These are phyloP conservation scores for Dipodomys stephensi DNA, from an alignment of 2,113 vertebrate species.

Conservation along the genomic window DNA sequence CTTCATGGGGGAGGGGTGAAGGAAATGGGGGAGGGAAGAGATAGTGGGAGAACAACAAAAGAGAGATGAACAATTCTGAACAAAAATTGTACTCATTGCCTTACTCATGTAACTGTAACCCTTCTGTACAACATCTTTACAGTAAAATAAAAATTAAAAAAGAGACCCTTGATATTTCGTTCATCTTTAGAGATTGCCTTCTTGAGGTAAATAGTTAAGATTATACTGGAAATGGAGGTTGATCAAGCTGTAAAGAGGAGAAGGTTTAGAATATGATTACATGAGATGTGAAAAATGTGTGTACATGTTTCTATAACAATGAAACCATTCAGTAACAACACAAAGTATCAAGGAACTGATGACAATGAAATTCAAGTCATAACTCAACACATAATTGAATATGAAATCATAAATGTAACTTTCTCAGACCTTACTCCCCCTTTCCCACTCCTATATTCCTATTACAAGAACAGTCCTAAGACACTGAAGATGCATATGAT, in stretches of 20 bases:
- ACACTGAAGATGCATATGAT: background rate
- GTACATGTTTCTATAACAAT: background rate
- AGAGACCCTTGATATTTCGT: background rate
- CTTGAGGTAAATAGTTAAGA: background rate
- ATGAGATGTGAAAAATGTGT: background rate
- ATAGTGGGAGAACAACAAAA: too few species aligned
- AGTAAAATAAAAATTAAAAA: too few species aligned
- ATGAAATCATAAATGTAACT: background rate
- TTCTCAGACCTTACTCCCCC: background rate
- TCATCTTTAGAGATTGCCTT: background rate
- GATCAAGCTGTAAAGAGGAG: background rate
- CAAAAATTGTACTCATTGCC: too few species aligned
- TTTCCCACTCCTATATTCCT: background rate
- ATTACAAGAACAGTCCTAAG: background rate
- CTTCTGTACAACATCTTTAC: too few species aligned
- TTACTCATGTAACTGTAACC: too few species aligned
- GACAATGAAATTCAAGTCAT: background rate
- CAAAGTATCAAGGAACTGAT: background rate
- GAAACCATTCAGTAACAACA: background rate
- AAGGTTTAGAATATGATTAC: background rate
- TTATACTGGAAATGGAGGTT: background rate
- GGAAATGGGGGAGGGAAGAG: too few species aligned
- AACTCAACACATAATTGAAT: too few species aligned
- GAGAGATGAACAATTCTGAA: too few species aligned
- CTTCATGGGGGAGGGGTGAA: too few species aligned